Evolutionary conservation across 2,113 vertebrate genomes (phyloP).

Genomic region (Aegotheles bennettii): DNA sequence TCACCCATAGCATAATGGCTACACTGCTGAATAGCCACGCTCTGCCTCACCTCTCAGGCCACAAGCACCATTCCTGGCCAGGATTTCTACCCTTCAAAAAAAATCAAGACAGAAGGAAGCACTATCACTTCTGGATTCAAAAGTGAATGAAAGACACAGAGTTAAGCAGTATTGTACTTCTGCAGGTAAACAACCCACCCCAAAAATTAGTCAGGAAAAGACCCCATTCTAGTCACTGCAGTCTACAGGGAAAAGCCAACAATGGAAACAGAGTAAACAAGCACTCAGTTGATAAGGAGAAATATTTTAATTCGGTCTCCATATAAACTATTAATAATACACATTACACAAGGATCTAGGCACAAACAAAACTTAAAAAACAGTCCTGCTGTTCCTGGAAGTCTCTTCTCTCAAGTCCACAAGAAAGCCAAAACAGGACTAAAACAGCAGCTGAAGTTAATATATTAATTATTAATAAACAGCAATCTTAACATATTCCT

Average conservation of each 20-base stretch:
- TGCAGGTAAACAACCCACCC: neutral
- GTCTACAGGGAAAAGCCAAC: neutral
- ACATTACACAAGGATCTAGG: neutral
- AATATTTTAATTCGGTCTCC: constrained; percentile 30
- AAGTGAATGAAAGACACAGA: neutral
- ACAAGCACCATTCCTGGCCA: neutral
- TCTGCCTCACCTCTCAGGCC: neutral
- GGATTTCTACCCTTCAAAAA: neutral
- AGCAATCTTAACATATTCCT: neutral
- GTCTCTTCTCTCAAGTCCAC: neutral
- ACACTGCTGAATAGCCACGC: neutral
- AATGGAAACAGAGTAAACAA: neutral
- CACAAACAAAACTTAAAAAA: neutral
- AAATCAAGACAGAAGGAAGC: neutral
- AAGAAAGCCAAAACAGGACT: neutral
- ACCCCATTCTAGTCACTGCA: neutral
- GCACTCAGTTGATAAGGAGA: neutral
- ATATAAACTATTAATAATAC: neutral
- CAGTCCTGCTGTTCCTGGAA: neutral
- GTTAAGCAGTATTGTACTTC: neutral
- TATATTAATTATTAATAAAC: neutral
- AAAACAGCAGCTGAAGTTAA: neutral
- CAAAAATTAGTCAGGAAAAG: neutral
- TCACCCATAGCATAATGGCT: neutral
- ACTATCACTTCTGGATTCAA: neutral